Conservation (phyloP, 2,797 vertebrate species). For the Pseudotriccus pelzelni region DNA sequence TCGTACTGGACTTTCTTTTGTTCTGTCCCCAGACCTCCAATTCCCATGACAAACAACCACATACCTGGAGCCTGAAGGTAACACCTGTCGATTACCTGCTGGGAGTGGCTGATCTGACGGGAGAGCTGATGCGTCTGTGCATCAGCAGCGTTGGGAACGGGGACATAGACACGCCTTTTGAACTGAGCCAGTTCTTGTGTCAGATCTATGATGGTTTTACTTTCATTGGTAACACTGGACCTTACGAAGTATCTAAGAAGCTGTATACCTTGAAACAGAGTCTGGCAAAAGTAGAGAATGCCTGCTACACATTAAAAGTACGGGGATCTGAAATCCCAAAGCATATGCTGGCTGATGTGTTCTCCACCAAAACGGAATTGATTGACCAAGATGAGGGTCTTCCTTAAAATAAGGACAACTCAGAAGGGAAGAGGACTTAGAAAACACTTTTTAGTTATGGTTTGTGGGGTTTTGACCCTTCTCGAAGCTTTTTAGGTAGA, state of each 20-base stretch:
- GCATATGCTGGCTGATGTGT: constrained; percentile 96
- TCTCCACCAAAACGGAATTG: constrained; percentile 86
- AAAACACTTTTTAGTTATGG: constrained; percentile 9
- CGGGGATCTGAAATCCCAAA: constrained; percentile 96
- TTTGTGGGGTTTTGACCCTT: constrained; percentile 18
- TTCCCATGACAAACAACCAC: constrained; percentile 5
- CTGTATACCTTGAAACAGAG: constrained; percentile 94
- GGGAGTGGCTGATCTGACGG: constrained; percentile 94
- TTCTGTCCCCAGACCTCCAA: constrained; percentile 59
- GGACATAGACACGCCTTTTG: constrained; percentile 97
- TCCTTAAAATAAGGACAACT: constrained; percentile 71
- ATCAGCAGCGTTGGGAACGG: constrained; percentile 97
- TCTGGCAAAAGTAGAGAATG: constrained; percentile 96
- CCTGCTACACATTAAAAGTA: constrained; percentile 91
- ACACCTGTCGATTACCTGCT: constrained; percentile 94
- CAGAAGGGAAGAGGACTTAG: not conserved
- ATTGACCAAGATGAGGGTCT: constrained; percentile 91
- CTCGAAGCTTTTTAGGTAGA: constrained; percentile 54
- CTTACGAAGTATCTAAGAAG: constrained; percentile 98
- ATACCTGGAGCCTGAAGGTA: constrained; percentile 87
- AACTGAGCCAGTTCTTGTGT: constrained; percentile 92
- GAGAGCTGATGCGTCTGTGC: constrained; percentile 97
- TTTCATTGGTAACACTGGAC: constrained; percentile 96
- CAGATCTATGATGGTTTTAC: constrained; percentile 96
- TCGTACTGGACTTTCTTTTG: not conserved